phyloP scores from a whole-genome alignment of 92 coral and sea anemone species.

The Zoanthus sociatus region DNA sequence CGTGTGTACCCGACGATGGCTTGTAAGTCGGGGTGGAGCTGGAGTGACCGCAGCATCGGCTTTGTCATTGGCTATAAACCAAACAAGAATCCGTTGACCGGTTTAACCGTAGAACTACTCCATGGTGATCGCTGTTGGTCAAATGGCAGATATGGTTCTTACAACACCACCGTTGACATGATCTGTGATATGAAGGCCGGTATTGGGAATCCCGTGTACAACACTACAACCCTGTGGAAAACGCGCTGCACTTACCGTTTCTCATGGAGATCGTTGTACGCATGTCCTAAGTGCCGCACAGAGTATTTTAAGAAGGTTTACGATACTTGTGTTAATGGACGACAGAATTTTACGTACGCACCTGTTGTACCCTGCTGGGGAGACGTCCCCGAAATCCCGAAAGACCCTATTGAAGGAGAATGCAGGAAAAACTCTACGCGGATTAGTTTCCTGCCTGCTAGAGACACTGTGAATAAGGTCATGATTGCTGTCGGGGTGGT shows the following conservation, averaged over 20 bases:
- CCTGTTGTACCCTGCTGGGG: constrained; percentile 79
- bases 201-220: constrained; percentile 80
- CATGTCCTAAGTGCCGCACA: constrained; percentile 82
- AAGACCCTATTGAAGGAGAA: constrained; percentile 19
- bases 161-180: constrained; percentile 67
- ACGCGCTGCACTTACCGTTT: constrained; percentile 59
- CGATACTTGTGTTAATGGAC: constrained; percentile 71
- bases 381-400: constrained; percentile 29
- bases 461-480: constrained; percentile 60
- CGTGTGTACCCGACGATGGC: constrained; percentile 80
- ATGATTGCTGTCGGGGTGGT: constrained; percentile 86
- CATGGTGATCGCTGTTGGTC: constrained; percentile 72
- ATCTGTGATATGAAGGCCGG: constrained; percentile 80
- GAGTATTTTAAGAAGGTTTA: constrained; percentile 62
- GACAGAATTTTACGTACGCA: constrained; percentile 62
- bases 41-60: constrained; percentile 68
- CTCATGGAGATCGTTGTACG: constrained; percentile 83
- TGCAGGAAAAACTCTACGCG: background rate
- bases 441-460: background rate
- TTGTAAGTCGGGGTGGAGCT: constrained; percentile 73
- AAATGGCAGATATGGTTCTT: background rate
- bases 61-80: constrained; percentile 76
- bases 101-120: constrained; percentile 74
- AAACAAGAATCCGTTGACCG: constrained; percentile 66
- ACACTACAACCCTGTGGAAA: constrained; percentile 46